A percentile compares a stretch with the other conserved stretches of the same genome.
These are phyloP conservation scores for Galaxias olidus DNA, from an alignment of 2,797 vertebrate species.

Conservation along the genomic window DNA sequence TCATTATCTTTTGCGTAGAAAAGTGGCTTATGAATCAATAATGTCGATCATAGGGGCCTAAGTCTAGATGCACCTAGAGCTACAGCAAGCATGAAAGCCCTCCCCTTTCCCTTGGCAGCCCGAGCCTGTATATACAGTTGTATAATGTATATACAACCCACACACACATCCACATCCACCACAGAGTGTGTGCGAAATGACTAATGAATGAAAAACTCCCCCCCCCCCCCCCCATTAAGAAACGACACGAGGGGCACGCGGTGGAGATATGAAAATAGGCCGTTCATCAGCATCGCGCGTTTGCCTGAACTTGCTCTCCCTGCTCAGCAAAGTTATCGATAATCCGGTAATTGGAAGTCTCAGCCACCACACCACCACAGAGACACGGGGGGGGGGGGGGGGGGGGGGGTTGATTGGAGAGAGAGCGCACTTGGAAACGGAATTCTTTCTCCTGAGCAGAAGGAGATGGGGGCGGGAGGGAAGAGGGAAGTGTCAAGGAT, in stretches of 20 bases:
- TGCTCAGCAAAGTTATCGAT: neutral
- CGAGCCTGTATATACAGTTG: neutral
- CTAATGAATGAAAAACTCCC: conserved; percentile 44
- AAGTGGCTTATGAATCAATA: neutral
- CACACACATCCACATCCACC: conserved; percentile 35
- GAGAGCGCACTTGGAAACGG: neutral
- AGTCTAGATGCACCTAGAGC: neutral
- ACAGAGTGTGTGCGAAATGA: conserved; percentile 36
- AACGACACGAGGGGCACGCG: conserved; percentile 38
- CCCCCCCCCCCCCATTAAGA: conserved; percentile 31
- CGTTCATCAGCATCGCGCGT: neutral
- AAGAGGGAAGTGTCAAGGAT: too few species aligned
- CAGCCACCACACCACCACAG: neutral
- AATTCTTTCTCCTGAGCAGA: too few species aligned
- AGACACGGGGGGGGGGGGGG: neutral
- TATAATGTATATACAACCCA: neutral
- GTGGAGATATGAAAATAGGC: neutral
- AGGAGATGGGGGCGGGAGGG: too few species aligned
- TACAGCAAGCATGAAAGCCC: neutral
- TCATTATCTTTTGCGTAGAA: neutral
- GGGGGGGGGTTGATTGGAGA: neutral
- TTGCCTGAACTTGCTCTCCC: conserved; percentile 16
- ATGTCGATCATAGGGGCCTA: neutral
- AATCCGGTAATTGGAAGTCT: neutral
- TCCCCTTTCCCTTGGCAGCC: too few species aligned